Evolutionary conservation across 2,797 vertebrate species (phyloP), one percentile per base, ranked within the genome.

Genomic region (Melanotaenia nigrans): DNA sequence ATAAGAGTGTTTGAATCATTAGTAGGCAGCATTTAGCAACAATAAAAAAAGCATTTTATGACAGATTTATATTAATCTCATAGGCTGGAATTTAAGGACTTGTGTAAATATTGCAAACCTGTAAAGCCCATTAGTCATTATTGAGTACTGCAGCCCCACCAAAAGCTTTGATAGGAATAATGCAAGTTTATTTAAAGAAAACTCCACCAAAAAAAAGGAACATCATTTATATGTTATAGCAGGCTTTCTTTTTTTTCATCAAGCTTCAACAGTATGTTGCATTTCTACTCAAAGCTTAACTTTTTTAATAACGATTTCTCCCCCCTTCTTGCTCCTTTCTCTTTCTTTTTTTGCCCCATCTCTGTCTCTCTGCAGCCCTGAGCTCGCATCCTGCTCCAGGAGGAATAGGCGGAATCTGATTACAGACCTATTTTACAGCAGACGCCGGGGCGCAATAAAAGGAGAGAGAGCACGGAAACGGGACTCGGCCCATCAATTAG

Each of bases 401-500:
- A 96, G 97, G 97, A 98, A 97, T 97, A 96, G 95, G 93, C 94
- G 51, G 93, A 98, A 99, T 99, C 95, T 90, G 94, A 99, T 99
- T 99, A 99, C 93, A 94, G 95, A 95, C 96, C 96, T 97, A 97
- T 98, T 98, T 96, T 96, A 97, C 96, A 97, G 96, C 96, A 96
- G 97, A 96, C 96, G 96, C 96, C 95, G 92, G 96, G 95, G 96
- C 96, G 96, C 98, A 99, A 99, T 99, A 99, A 99, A 92, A 95
- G 95, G 93, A 96, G 95, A 95, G 95, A 94, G 95, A 96, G 96
- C 95, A 94, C 95, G 96, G 96, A 98, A 98, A 97, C 96, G 95
- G 95, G 95, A 95, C 96, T 97, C 95, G 93, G 92, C 95, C 96
- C 97, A 97, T 99, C 97, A 98, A 98, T 99, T 99, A 99, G 96